These are phyloP conservation scores for Drosophila parthenogenetica DNA, from an alignment of 2,888 invertebrate species.

Conservation along the genomic window DNA sequence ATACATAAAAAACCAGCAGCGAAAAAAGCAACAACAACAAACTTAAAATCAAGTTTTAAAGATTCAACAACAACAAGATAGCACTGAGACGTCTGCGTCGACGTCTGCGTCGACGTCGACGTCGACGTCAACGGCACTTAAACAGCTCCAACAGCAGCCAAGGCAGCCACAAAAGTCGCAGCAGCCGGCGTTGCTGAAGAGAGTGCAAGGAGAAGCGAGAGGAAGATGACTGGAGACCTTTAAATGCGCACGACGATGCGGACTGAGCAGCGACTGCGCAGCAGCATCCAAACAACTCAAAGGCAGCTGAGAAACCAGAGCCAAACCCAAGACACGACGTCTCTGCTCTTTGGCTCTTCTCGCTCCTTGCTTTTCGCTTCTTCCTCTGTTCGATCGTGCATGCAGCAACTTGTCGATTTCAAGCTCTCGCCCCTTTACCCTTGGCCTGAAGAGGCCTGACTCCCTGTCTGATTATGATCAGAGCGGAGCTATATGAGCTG, in stretches of 20 bases:
- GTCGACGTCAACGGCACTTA: conserved; percentile 62
- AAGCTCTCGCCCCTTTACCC: conserved; percentile 47
- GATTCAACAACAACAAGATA: conserved; percentile 66
- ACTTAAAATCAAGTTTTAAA: conserved; percentile 81
- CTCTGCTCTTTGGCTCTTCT: conserved; percentile 14
- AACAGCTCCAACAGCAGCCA: conserved; percentile 48
- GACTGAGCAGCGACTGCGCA: conserved; percentile 51
- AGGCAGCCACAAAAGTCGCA: conserved; percentile 25
- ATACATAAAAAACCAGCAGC: conserved; percentile 61
- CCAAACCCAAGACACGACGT: conserved; percentile 65
- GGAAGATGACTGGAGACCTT: conserved; percentile 64
- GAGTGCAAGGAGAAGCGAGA: not conserved
- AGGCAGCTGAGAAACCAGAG: conserved; percentile 45
- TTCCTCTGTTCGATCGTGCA: conserved; percentile 62
- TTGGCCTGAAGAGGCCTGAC: conserved; percentile 50
- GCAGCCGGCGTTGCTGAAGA: conserved; percentile 8
- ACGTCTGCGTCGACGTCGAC: conserved; percentile 18
- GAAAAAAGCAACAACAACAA: conserved; percentile 45
- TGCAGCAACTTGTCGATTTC: conserved; percentile 76
- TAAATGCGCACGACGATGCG: conserved; percentile 74
- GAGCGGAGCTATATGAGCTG: conserved; percentile 67
- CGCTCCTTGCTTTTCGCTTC: too few species aligned
- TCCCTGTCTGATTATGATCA: conserved; percentile 74
- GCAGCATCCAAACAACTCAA: conserved; percentile 63
- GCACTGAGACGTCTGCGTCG: not conserved